Evolutionary conservation across 23 tunicate genomes (phyloP).

Genomic region (Trididemnum miniatum): DNA sequence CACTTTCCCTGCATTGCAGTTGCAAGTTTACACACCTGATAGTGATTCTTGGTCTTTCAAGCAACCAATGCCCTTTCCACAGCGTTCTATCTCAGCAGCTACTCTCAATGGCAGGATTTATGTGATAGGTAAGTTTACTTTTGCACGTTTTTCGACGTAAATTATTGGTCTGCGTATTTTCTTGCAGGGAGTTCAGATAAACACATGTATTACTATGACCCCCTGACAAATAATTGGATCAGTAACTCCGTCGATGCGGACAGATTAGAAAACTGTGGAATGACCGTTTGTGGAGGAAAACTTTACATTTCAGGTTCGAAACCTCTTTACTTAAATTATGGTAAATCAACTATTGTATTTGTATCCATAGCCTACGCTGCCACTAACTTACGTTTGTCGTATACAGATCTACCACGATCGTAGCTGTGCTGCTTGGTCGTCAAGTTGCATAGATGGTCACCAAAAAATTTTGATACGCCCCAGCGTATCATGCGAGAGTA

Average conservation of each 20-base stretch:
- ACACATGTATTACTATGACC: slow-evolving; percentile 61
- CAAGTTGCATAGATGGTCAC: too few relatives aligned
- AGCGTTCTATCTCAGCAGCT: slow-evolving; percentile 50
- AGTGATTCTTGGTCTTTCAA: slow-evolving; percentile 57
- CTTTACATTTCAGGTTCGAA: slow-evolving; percentile 77
- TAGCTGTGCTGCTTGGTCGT: too few relatives aligned
- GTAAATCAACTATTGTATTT: neutral
- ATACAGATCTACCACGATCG: too few relatives aligned
- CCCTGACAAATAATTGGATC: slow-evolving; percentile 59
- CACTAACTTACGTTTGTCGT: too few relatives aligned
- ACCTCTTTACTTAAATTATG: neutral
- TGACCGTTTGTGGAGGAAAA: slow-evolving; percentile 89
- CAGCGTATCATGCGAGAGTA: too few relatives aligned
- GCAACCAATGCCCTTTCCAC: slow-evolving; percentile 70
- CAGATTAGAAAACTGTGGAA: slow-evolving; percentile 66
- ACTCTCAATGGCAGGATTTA: slow-evolving; percentile 69
- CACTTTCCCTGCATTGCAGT: too few relatives aligned
- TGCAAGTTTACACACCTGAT: slow-evolving; percentile 89
- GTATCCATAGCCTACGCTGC: too few relatives aligned
- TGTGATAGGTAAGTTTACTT: slow-evolving; percentile 73
- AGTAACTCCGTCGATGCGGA: slow-evolving; percentile 18
- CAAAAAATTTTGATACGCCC: too few relatives aligned
- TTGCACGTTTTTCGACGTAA: too few relatives aligned
- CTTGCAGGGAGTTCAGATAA: slow-evolving; percentile 51
- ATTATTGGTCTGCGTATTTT: neutral